These are phyloP conservation scores for Hemithea aestivaria DNA, from an alignment of 2,888 invertebrate genomes.

Conservation along the genomic window DNA sequence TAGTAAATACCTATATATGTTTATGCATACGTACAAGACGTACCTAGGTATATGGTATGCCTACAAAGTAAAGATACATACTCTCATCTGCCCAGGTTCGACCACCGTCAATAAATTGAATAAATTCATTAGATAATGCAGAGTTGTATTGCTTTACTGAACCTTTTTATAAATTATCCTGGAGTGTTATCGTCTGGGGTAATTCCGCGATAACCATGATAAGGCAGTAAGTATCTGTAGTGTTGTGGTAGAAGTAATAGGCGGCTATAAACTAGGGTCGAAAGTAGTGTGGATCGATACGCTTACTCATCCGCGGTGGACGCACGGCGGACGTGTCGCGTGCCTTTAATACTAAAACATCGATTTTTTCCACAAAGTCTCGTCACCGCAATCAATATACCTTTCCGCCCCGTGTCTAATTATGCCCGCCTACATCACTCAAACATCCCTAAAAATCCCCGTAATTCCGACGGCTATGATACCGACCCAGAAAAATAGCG, in stretches of 20 bases:
- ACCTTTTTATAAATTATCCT: too few relatives aligned
- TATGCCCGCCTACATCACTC: constrained; percentile 75
- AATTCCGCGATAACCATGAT: too few relatives aligned
- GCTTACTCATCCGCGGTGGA: constrained; percentile 66
- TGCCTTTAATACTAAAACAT: constrained; percentile 77
- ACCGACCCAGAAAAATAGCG: constrained; percentile 68
- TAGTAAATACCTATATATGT: too few relatives aligned
- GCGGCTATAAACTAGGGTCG: constrained; percentile 64
- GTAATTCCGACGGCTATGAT: constrained; percentile 58
- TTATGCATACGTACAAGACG: too few relatives aligned
- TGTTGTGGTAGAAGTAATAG: constrained; percentile 52
- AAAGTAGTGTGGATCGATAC: constrained; percentile 70
- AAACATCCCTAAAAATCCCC: constrained; percentile 69
- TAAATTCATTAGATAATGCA: too few relatives aligned
- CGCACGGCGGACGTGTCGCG: constrained; percentile 73
- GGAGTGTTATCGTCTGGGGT: too few relatives aligned
- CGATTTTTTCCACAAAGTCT: constrained; percentile 74
- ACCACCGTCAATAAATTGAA: too few relatives aligned
- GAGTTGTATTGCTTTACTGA: too few relatives aligned
- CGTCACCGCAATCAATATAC: constrained; percentile 79
- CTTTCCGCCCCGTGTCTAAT: constrained; percentile 77
- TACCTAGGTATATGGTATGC: too few relatives aligned
- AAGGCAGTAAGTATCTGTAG: too few relatives aligned
- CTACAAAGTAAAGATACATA: too few relatives aligned
- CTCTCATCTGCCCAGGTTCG: too few relatives aligned